These are phyloP conservation scores for Pempheris klunzingeri DNA, from an alignment of 2,797 vertebrate species.

Conservation along the genomic window DNA sequence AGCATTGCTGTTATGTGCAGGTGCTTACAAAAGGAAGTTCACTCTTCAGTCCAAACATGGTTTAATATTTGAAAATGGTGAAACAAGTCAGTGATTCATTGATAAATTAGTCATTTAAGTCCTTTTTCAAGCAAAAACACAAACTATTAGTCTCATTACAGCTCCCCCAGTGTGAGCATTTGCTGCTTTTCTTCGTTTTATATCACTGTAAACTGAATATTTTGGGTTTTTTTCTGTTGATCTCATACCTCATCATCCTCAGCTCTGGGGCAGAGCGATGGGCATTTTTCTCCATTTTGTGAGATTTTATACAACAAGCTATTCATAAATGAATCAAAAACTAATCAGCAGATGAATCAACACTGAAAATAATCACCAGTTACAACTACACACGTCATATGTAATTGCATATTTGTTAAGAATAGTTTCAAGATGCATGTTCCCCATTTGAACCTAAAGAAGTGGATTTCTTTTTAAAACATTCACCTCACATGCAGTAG, in stretches of 20 bases:
- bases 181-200: not conserved
- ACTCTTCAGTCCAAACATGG: not conserved
- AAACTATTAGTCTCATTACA: not conserved
- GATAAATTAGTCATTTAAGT: slow-evolving; percentile 8
- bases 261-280: not conserved
- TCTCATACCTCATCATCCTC: not conserved
- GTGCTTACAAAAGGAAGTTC: slow-evolving; percentile 14
- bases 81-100: slow-evolving; percentile 18
- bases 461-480: no score
- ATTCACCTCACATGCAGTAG: not conserved
- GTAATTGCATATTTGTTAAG: not conserved
- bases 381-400: not conserved
- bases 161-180: not conserved
- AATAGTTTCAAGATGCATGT: not conserved
- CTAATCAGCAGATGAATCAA: not conserved
- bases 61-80: not conserved
- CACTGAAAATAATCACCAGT: not conserved
- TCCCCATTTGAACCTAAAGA: no score
- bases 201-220: not conserved
- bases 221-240: not conserved
- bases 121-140: slow-evolving; percentile 2
- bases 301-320: not conserved
- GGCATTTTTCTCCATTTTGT: not conserved
- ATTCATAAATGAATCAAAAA: not conserved
- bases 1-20: slow-evolving; percentile 19